These are phyloP conservation scores for Cardinalis cardinalis DNA, from an alignment of 2,113 vertebrate species.

Conservation along the genomic window DNA sequence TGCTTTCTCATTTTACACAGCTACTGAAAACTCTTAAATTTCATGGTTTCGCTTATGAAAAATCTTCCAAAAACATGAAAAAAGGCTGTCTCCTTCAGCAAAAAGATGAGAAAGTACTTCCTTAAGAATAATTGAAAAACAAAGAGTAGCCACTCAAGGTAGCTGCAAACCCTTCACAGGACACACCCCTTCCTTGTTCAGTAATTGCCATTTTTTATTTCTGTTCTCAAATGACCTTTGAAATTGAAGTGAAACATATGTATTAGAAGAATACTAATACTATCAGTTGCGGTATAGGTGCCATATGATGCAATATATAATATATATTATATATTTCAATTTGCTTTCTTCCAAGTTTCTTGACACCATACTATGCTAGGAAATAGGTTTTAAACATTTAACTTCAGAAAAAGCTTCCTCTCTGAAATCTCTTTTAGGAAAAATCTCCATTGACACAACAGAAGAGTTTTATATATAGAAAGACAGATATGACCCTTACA, in stretches of 20 bases:
- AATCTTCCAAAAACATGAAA: not conserved
- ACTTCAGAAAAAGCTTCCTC: slow-evolving; percentile 12
- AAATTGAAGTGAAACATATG: not conserved
- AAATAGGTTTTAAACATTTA: slow-evolving; percentile 45
- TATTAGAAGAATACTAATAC: not conserved
- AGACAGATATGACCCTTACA: not conserved
- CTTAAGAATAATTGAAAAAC: not conserved
- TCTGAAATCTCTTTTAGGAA: slow-evolving; percentile 37
- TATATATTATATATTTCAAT: not conserved
- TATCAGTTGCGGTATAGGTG: not conserved
- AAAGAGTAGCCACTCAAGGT: not conserved
- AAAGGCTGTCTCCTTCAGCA: not conserved
- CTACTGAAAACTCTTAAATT: not conserved
- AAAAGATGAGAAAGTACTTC: not conserved
- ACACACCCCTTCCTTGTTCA: not conserved
- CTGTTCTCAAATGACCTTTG: not conserved
- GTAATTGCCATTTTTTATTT: not conserved
- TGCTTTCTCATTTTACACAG: not conserved
- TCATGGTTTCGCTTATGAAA: not conserved
- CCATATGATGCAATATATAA: not conserved
- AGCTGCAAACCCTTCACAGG: rapidly evolving
- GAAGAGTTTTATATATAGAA: not conserved
- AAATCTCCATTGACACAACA: not conserved
- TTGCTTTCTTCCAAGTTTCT: slow-evolving; percentile 8
- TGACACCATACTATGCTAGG: not conserved